Percentiles rank a stretch among this genome's conserved stretches.
Conservation (phyloP, 2,113 vertebrate genomes). For the Antigone vipio region DNA sequence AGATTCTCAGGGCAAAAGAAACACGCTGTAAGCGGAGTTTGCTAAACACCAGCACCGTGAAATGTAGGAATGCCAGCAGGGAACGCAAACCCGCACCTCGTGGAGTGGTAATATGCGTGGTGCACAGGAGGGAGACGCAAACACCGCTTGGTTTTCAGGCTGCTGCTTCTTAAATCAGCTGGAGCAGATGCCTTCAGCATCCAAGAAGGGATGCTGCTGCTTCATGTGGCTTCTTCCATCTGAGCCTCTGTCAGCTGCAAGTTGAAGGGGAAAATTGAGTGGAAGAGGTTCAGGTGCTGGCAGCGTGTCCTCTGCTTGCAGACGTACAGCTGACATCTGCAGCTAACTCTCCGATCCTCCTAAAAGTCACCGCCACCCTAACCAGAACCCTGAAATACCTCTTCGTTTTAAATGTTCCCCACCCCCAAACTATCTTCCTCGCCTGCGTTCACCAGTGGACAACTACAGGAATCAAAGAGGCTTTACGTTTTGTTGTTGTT, state of each 20-base stretch:
- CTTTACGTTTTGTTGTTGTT: rapidly evolving
- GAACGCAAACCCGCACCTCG: not conserved
- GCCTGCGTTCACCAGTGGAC: not conserved
- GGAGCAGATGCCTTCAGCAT: not conserved
- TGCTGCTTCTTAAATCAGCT: not conserved
- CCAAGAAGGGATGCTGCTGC: not conserved
- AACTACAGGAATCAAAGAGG: not conserved
- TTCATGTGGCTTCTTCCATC: not conserved
- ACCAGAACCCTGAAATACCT: not conserved
- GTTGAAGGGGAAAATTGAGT: not conserved
- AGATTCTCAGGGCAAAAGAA: not conserved
- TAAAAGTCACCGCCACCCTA: not conserved
- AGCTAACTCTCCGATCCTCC: not conserved
- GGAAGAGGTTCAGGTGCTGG: not conserved
- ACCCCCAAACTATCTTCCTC: not conserved
- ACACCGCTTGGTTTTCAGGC: rapidly evolving
- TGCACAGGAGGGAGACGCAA: not conserved
- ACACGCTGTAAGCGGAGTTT: not conserved
- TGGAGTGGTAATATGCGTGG: not conserved
- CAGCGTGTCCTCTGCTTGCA: not conserved
- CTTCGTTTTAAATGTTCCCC: not conserved
- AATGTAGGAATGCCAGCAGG: too few species aligned
- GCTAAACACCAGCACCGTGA: not conserved
- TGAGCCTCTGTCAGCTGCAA: not conserved
- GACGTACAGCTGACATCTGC: not conserved